A percentile compares a stretch with the other conserved stretches of the same genome.
phyloP scores from a whole-genome alignment of 2,113 vertebrate species.

The Actenoides hombroni region DNA sequence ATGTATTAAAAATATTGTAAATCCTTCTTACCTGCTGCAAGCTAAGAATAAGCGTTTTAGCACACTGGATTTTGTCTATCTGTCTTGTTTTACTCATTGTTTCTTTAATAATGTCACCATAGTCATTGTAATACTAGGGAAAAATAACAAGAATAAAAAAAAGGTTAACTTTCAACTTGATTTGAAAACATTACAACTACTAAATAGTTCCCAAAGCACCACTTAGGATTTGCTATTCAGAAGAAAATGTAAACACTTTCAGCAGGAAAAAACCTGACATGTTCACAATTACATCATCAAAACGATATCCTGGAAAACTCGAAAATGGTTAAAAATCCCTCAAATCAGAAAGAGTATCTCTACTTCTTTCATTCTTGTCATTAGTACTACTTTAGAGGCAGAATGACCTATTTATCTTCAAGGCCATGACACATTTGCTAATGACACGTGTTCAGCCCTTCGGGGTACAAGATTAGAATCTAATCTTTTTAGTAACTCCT shows the following conservation, averaged over 20 bases:
- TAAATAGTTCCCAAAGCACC: background rate
- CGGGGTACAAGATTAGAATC: background rate
- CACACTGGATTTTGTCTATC: slow-evolving; percentile 98
- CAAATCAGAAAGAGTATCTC: background rate
- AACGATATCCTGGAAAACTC: background rate
- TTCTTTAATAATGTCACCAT: slow-evolving; percentile 99
- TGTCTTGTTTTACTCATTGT: slow-evolving; percentile 99
- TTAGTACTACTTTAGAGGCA: background rate
- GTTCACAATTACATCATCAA: background rate
- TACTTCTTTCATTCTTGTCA: background rate
- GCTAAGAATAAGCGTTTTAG: slow-evolving; percentile 98
- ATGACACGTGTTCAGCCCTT: background rate
- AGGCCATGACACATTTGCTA: slow-evolving; percentile 33
- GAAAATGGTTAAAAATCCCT: background rate
- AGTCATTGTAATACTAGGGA: slow-evolving; percentile 96
- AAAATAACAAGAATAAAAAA: background rate
- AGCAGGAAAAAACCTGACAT: background rate
- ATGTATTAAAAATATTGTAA: background rate
- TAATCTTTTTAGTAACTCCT: background rate
- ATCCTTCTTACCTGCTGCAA: slow-evolving; percentile 90
- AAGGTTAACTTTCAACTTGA: background rate
- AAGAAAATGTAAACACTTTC: background rate
- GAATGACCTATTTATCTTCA: slow-evolving; percentile 38
- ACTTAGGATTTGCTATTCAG: background rate
- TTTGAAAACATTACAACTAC: background rate